Conservation (phyloP, 2,113 vertebrate genomes). For the Tympanuchus pallidicinctus region DNA sequence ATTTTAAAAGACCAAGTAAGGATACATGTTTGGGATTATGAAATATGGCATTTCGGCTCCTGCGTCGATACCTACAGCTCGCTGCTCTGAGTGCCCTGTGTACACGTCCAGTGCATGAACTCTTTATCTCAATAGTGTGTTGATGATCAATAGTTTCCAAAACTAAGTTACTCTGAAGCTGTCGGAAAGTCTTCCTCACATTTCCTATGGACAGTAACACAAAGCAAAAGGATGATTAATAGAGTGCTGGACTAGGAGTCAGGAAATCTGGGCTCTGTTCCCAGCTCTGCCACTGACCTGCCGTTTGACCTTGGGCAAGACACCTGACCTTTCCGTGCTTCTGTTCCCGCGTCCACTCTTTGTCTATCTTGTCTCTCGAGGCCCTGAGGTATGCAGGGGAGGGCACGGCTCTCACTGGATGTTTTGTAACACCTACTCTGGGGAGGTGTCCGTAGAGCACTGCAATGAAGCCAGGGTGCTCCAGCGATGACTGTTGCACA, state of each 20-base stretch:
- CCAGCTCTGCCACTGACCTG: constrained; percentile 66
- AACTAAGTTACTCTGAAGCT: constrained; percentile 30
- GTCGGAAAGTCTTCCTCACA: constrained; percentile 22
- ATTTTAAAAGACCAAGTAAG: neutral
- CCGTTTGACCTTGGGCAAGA: constrained; percentile 60
- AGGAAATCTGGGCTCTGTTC: constrained; percentile 36
- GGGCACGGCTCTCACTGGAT: neutral
- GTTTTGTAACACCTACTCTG: constrained; percentile 41
- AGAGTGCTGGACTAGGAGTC: constrained; percentile 39
- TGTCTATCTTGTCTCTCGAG: constrained; percentile 57
- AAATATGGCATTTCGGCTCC: neutral
- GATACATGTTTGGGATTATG: neutral
- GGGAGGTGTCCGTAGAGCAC: constrained; percentile 3
- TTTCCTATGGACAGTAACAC: constrained; percentile 64
- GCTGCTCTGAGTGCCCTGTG: neutral
- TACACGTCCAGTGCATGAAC: neutral
- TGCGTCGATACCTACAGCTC: neutral
- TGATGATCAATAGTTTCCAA: constrained; percentile 58
- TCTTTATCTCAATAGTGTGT: neutral
- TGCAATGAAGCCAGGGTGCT: constrained; percentile 7
- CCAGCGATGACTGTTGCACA: neutral
- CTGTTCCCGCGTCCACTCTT: constrained; percentile 60
- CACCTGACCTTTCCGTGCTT: constrained; percentile 63
- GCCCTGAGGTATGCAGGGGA: constrained; percentile 3
- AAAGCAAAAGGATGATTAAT: constrained; percentile 53